Conservation (phyloP, 2,113 vertebrate species). For the Oreotragus oreotragus region DNA sequence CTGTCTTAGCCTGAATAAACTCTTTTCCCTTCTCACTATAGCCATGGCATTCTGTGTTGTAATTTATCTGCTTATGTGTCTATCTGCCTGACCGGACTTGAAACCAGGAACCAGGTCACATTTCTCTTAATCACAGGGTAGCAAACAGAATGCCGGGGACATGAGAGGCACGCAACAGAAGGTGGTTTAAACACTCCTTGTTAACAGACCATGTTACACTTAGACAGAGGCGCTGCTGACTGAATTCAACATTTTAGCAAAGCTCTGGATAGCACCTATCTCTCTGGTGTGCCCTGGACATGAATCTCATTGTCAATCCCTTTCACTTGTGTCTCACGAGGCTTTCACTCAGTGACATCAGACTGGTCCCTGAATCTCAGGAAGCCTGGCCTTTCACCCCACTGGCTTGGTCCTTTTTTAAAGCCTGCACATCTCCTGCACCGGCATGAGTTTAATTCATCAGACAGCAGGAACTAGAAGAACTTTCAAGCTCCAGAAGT, state of each 20-base stretch:
- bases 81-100: not conserved
- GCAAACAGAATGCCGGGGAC: not conserved
- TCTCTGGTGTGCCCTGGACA: not conserved
- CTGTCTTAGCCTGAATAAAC: not conserved
- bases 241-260: not conserved
- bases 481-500: not conserved
- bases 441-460: accelerated
- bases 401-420: not conserved
- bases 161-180: not conserved
- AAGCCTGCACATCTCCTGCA: accelerated
- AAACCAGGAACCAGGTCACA: not conserved
- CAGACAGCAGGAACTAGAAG: not conserved
- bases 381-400: not conserved
- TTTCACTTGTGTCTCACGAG: not conserved
- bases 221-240: not conserved
- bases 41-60: accelerated
- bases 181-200: not conserved
- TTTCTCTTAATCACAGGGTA: not conserved
- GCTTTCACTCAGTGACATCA: no score
- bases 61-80: not conserved
- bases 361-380: not conserved
- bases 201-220: not conserved
- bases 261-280: not conserved
- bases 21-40: not conserved
- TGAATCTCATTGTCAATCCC: not conserved